Evolutionary conservation across 2,113 vertebrate genomes (phyloP).

Genomic region (Ifrita kowaldi): DNA sequence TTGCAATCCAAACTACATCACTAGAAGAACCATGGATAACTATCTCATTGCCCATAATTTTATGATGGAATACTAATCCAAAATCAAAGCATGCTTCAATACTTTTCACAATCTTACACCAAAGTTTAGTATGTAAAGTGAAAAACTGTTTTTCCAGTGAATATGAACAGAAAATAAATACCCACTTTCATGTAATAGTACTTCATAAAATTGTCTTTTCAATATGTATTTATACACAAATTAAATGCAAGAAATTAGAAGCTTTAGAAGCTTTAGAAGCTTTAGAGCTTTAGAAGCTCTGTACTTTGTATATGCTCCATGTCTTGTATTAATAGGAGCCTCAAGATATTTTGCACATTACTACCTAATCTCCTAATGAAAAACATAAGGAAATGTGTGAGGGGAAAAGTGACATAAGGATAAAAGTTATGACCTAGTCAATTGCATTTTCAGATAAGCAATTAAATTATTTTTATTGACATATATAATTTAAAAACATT

Average conservation of each 20-base stretch:
- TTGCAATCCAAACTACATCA: neutral
- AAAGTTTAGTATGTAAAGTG: neutral
- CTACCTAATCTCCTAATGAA: neutral
- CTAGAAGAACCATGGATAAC: neutral
- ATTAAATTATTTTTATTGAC: neutral
- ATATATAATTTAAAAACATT: neutral
- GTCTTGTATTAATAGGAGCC: neutral
- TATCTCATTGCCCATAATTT: neutral
- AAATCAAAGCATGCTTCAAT: neutral
- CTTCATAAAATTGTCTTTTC: neutral
- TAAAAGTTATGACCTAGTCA: neutral
- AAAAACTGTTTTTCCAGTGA: neutral
- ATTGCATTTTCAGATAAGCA: neutral
- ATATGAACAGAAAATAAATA: neutral
- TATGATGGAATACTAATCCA: neutral
- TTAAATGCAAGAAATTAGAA: neutral
- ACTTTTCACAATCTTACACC: neutral
- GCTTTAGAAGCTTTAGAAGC: neutral
- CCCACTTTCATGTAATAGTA: neutral
- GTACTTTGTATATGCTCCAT: neutral
- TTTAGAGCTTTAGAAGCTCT: too few species aligned
- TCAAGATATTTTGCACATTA: neutral
- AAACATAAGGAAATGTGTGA: neutral
- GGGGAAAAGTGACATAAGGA: neutral
- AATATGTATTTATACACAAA: neutral